Evolutionary conservation across 2,888 invertebrate genomes (phyloP), one percentile per base, ranked within the genome.

Genomic region (Plagiodera versicolora): DNA sequence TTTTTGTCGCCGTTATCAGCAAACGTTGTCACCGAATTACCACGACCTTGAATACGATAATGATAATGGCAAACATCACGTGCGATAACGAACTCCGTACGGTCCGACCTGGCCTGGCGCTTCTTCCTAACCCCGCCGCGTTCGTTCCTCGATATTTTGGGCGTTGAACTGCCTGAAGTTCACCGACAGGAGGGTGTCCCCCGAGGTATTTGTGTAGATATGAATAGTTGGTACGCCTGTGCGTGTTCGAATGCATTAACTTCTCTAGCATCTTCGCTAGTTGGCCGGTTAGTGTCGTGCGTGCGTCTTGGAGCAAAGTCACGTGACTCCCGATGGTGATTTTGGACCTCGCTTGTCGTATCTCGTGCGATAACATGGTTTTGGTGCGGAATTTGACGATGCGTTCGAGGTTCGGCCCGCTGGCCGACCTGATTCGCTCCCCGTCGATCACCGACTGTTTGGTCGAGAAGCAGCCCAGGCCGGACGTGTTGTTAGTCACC

Each of bases 401-500:
- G 18, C 65, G 58, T 49, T 56, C 55, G 9, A 67, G 60, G 53
- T 56, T 65, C 45, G 59, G 56, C 30, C 56, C 49, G 8, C 59
- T 67, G 19, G 56, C 54, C 39, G 51, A 53, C 54, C 63, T 69
- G 56, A 66, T 57, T 32, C 62, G 63, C 30, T 61, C 67, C 56
- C 77, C 79, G 1, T 79, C 79, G 48, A 67, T 80, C 24, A 72
- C 74, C 20, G 80, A 80, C 68, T 80, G 80, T 64, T 67, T 79
- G 28, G 70, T 72, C 57, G 75, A 76, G 52, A 65, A 66, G n/a
- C 64, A 62, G 51, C 66, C 24, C 4, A 24, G 56, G 20, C 39
- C 59, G 32, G 69, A 75, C 53, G 70, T 78, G 39, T 66, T 77
- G 61, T 71, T 76, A 53, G 76, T 75, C 47, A 72, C 75, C 3